Base-by-base conservation (phyloP, 2,113 vertebrate species). In the Triplophysa rosa region DNA sequence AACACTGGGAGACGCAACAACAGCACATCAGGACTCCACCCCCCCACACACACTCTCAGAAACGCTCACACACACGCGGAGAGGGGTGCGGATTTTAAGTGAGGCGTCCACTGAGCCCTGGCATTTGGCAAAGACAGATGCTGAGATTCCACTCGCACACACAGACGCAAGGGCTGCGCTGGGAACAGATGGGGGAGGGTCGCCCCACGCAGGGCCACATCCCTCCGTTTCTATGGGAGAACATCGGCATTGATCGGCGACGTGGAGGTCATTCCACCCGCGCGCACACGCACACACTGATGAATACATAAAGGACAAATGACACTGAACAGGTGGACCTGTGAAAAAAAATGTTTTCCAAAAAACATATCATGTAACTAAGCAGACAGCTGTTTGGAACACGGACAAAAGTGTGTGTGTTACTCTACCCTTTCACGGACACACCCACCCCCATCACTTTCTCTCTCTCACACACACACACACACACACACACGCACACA, bases 51-150 rank as follows among this genome's bases (percentile, higher is more conserved):
- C 66, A 80, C 42, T 45, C 9, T 45, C 58, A 52, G 6, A 37
- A 7, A 37, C 5, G 3, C 29, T 4, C 69, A 54, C 26, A 58
- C 67, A 72, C 13, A 29, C 61, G 72, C 56, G 40, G 42, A 80
- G 56, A 40, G 37, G 45, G 67, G 33, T 33, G 67, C 66, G 49
- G 11, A 49, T 56, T 82, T 69, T 67, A 67, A n/a, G 29, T 45
- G 78, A 76, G 82, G 82, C 77, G 75, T 40, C 68, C 77, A 77
- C 80, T 81, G 77, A 85, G 87, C 84, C 80, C 81, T 90, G 90
- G 90, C 90, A 92, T 92, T 92, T 91, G 89, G 89, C 90, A 88
- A 58, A 84, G 91, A 90, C 88, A 91, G 89, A 89, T 86, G 81
- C 83, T 89, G 85, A 89, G 83, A 89, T 89, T 85, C 70, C 85